These are phyloP conservation scores for Drosophila kuntzei DNA, from an alignment of 2,888 invertebrate genomes.

Conservation along the genomic window DNA sequence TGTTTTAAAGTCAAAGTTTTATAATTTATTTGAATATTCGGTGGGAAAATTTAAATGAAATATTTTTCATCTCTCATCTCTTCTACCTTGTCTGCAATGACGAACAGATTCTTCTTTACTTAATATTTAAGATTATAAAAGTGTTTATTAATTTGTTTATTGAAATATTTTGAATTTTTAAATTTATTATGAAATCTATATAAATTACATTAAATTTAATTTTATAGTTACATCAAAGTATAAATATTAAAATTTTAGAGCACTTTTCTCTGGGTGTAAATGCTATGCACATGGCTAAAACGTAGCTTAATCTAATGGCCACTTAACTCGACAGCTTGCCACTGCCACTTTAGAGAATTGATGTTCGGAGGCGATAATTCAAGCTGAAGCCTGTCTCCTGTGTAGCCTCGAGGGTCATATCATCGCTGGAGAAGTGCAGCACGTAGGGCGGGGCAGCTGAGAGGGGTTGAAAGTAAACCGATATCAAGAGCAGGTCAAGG, in stretches of 20 bases:
- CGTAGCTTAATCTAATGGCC: constrained; percentile 49
- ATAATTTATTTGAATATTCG: no score
- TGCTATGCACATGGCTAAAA: constrained; percentile 28
- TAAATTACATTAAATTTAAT: no score
- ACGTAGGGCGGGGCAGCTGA: constrained; percentile 88
- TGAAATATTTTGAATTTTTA: no score
- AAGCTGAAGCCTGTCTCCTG: constrained; percentile 82
- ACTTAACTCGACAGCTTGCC: constrained; percentile 33
- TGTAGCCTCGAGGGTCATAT: constrained; percentile 78
- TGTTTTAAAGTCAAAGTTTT: no score
- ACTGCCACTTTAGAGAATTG: constrained; percentile 53
- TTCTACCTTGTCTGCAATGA: no score
- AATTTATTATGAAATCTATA: no score
- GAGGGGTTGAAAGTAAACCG: constrained; percentile 17
- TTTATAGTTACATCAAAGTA: background rate
- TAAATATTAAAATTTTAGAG: background rate
- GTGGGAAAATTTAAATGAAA: no score
- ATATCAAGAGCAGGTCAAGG: constrained; percentile 21
- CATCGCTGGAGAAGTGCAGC: constrained; percentile 87
- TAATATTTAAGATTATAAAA: no score
- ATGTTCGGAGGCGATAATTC: constrained; percentile 69
- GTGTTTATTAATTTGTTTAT: no score
- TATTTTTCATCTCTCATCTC: no score
- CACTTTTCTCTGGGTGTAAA: background rate
- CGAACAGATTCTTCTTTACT: no score